phyloP scores from a whole-genome alignment of 2,888 invertebrate species.

The Mallateleia sp. region DNA sequence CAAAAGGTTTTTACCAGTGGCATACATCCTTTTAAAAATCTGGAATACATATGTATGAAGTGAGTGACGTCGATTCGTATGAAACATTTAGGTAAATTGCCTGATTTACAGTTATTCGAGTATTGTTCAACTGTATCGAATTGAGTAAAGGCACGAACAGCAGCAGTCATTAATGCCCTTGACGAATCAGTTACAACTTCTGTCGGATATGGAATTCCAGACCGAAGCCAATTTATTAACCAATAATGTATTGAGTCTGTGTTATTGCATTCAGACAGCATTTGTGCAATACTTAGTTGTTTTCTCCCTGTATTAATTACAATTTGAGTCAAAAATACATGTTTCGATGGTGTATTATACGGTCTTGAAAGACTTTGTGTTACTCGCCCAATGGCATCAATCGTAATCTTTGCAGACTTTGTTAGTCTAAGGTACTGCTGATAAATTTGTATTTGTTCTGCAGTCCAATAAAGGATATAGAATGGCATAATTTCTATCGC shows the following conservation, averaged over 20 bases:
- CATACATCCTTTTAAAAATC: background rate
- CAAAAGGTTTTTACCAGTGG: background rate
- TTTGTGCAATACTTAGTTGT: constrained; percentile 37
- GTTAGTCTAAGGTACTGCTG: background rate
- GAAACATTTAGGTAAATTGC: constrained; percentile 22
- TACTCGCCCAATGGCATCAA: constrained; percentile 15
- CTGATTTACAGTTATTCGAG: constrained; percentile 3
- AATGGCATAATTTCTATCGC: no score
- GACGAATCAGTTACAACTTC: constrained; percentile 55
- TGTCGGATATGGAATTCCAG: constrained; percentile 49
- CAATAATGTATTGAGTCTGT: constrained; percentile 58
- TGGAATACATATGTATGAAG: constrained; percentile 1
- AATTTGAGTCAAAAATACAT: constrained; percentile 3
- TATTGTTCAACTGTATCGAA: constrained; percentile 44
- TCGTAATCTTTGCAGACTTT: background rate
- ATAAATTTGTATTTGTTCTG: constrained; percentile 1
- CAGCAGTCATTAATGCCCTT: constrained; percentile 29
- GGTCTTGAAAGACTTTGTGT: background rate
- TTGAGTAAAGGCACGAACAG: constrained; percentile 21
- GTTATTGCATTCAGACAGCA: constrained; percentile 44
- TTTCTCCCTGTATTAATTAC: background rate
- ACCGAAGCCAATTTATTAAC: constrained; percentile 50
- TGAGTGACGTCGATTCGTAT: constrained; percentile 25
- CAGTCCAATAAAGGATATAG: no score
- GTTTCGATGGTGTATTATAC: background rate